These are phyloP conservation scores for Lutjanus erythropterus DNA, from an alignment of 2,113 vertebrate genomes.

Conservation along the genomic window DNA sequence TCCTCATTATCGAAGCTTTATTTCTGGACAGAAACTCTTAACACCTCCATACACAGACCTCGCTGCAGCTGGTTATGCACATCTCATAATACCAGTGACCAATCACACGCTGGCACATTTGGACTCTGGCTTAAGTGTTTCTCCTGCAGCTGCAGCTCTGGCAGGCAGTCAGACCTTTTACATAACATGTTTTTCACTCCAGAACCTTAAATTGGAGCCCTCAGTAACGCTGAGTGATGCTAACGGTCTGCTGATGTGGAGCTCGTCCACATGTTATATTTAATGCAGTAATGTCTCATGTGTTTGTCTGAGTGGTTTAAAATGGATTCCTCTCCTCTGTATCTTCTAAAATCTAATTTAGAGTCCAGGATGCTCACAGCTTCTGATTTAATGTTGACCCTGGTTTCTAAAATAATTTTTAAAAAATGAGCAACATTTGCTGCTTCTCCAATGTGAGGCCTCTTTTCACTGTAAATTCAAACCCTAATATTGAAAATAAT, in stretches of 20 bases:
- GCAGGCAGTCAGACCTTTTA: slow-evolving; percentile 32
- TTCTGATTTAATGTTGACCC: background rate
- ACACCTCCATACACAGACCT: background rate
- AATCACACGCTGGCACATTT: background rate
- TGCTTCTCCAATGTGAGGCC: background rate
- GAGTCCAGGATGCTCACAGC: background rate
- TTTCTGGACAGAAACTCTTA: background rate
- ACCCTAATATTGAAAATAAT: background rate
- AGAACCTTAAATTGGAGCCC: slow-evolving; percentile 10
- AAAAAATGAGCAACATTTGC: background rate
- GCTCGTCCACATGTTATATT: background rate
- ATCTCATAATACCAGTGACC: background rate
- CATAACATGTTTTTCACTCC: slow-evolving; percentile 41
- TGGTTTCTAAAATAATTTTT: background rate
- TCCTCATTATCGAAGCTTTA: slow-evolving; percentile 5
- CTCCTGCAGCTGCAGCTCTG: slow-evolving; percentile 51
- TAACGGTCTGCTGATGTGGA: background rate
- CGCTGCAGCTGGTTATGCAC: slow-evolving; percentile 25
- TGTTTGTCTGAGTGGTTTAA: background rate
- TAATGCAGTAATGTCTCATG: background rate
- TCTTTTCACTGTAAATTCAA: background rate
- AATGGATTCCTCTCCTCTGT: background rate
- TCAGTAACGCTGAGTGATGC: background rate
- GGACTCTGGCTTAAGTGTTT: slow-evolving; percentile 2
- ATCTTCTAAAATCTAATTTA: background rate